Evolutionary conservation across 2,797 vertebrate species (phyloP).

Genomic region (Octomys mimax): DNA sequence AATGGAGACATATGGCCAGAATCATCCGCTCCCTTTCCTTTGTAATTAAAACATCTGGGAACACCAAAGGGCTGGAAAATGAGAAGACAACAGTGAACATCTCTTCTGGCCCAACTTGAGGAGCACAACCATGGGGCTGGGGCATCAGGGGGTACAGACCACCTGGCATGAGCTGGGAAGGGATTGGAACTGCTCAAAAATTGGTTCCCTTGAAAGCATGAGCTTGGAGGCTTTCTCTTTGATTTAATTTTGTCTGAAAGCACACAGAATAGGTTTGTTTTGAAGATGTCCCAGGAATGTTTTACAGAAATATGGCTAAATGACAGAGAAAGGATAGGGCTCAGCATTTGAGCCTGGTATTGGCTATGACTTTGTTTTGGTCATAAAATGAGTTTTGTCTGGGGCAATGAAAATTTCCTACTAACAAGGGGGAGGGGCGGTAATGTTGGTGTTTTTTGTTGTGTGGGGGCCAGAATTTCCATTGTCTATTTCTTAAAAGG

Average conservation of each 20-base stretch:
- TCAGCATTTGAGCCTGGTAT: slow-evolving; percentile 52
- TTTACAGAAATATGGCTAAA: slow-evolving; percentile 70
- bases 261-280: slow-evolving; percentile 48
- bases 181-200: background rate
- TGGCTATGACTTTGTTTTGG: slow-evolving; percentile 64
- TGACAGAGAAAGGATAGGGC: slow-evolving; percentile 52
- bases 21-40: slow-evolving; percentile 96
- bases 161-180: background rate
- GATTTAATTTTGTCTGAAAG: slow-evolving; percentile 77
- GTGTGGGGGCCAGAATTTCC: slow-evolving; percentile 63
- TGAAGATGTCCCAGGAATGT: slow-evolving; percentile 67
- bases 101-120: slow-evolving; percentile 79
- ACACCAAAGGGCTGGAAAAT: slow-evolving; percentile 85
- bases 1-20: slow-evolving; percentile 96
- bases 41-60: slow-evolving; percentile 98
- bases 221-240: slow-evolving; percentile 48
- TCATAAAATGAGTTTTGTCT: slow-evolving; percentile 56
- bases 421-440: slow-evolving; percentile 66
- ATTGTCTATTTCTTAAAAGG: slow-evolving; percentile 21
- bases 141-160: slow-evolving; percentile 56
- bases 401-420: slow-evolving; percentile 71
- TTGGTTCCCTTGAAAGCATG: background rate
- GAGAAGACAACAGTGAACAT: slow-evolving; percentile 68
- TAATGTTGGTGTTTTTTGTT: slow-evolving; percentile 70
- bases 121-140: slow-evolving; percentile 83